Evolutionary conservation across 1,140 invertebrate genomes (phyloP), one percentile per base, ranked within the genome.

Genomic region (Lucilia cuprina): DNA sequence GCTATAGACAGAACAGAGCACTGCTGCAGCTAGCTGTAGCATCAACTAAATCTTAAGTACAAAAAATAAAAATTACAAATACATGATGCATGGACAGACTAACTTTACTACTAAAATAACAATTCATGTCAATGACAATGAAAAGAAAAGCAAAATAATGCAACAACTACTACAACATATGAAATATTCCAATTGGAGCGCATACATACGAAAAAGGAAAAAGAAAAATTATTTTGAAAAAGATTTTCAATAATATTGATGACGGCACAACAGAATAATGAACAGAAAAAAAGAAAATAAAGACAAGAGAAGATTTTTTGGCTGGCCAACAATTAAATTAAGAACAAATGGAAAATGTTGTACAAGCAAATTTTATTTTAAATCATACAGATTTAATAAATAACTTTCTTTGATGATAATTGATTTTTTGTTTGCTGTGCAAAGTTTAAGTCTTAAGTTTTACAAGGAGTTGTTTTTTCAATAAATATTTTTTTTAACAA

Each of bases 51-150:
- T 25, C 55, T n/a, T 12, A 60, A 60, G 65, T 70, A 70, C 65
- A 19, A 17, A 7, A 70, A 17, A 65, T n/a, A 49, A 49, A 49
- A 49, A 49, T 49, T 13, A n/a, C 7, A 55, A 12, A 41, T 10
- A 41, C 41, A 41, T 41, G 41, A n/a, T 60, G 14, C 5, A 60
- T 7, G 14, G 14, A 17, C 7, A 60, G 14, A 17, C 14, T n/a
- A 60, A 30, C 1, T 30, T 30, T 30, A 30, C 25, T 30, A 60
- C 55, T 14, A 60, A 14, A 60, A 60, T 14, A 60, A 78, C n/a
- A 49, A 80, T 80, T 80, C 47, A 80, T 80, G 77, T 50, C 77
- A 80, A 80, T 80, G 77, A 80, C 77, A 80, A 80, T 80, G 47
- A 77, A 49, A 80, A 80, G 41, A 80, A 80, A 80, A 50, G 70